Evolutionary conservation across 2,888 invertebrate species (phyloP), one percentile per base, ranked within the genome.

Genomic region (Megamerina dolium): DNA sequence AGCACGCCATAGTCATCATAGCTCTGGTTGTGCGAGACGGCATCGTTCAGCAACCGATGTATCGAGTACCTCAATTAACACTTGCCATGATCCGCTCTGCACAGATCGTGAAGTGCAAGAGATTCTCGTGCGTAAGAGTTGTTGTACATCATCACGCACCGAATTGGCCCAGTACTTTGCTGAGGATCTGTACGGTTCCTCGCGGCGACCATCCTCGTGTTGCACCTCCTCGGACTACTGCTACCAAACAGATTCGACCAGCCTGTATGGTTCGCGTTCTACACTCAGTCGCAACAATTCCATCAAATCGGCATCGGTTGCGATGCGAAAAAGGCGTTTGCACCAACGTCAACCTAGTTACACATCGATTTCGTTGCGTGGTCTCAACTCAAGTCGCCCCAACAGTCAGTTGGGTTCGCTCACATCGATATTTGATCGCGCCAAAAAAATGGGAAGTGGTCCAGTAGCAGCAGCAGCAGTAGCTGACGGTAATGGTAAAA

Each of bases 151-250:
- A 4, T 70, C 70, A 3, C 66, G 70, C 46, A 67, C 71, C 1
- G 70, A 70, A 42, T 47, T 70, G 23, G 70, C 71, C 2, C 71
- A 70, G 42, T 70, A 68, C 41, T 71, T 70, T 42, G 68, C 68
- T 27, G 70, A 70, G 46, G 70, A 70, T 45, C 52, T 70, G 1
- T 70, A 70, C 21, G 70, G 69, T 14, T 58, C 66, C 0, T 63
- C 65, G 5, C 53, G 69, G 2, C 54, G 70, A 0, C 68, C 67
- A 8, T 66, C 68, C 23, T 69, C 68, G n/a, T 70, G 71, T 37
- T 71, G 71, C 52, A 70, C 70, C 30, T 68, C 70, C n/a, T 70
- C 70, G 3, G 71, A 71, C 36, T 71, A 70, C 44, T 70, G 71
- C 52, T 70, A 70, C 37, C 70, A 70, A 49, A 70, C 70, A 2